Percentiles rank a stretch among this genome's conserved stretches.
These are phyloP conservation scores for Lutraria lutraria DNA, from an alignment of 2,888 invertebrate species.

Conservation along the genomic window DNA sequence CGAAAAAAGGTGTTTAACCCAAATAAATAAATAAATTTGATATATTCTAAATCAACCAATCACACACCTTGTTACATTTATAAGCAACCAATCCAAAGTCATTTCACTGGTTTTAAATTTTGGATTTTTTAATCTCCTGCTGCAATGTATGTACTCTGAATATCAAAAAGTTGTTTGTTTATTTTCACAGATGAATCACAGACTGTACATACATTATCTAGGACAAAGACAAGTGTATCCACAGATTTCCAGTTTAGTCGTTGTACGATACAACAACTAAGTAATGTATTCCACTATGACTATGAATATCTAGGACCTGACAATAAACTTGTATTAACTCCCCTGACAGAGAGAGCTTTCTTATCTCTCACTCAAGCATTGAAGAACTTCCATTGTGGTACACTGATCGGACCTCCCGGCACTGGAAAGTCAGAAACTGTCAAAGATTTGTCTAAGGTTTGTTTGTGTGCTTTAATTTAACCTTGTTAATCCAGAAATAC, in stretches of 20 bases:
- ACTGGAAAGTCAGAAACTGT: slow-evolving; percentile 85
- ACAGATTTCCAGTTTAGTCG: slow-evolving; percentile 84
- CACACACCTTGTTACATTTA: no score
- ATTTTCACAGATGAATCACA: slow-evolving; percentile 71
- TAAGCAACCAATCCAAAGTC: no score
- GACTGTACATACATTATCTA: slow-evolving; percentile 58
- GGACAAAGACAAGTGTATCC: slow-evolving; percentile 82
- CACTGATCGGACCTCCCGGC: slow-evolving; percentile 83
- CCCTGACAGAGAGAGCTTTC: slow-evolving; percentile 84
- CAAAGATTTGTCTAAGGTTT: slow-evolving; percentile 83
- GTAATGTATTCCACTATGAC: slow-evolving; percentile 82
- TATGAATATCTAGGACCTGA: slow-evolving; percentile 84
- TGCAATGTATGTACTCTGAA: no score
- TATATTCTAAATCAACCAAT: no score
- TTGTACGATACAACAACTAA: slow-evolving; percentile 84
- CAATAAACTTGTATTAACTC: slow-evolving; percentile 81
- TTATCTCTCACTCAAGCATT: slow-evolving; percentile 83
- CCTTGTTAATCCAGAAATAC: no score
- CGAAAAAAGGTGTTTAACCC: no score
- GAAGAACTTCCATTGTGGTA: slow-evolving; percentile 84
- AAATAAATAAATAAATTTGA: no score
- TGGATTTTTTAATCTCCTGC: no score
- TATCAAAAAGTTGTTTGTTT: not conserved
- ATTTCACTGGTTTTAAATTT: no score
- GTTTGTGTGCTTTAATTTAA: not conserved